These are phyloP conservation scores for Iguana delicatissima DNA, from an alignment of 2,797 vertebrate species.

Conservation along the genomic window DNA sequence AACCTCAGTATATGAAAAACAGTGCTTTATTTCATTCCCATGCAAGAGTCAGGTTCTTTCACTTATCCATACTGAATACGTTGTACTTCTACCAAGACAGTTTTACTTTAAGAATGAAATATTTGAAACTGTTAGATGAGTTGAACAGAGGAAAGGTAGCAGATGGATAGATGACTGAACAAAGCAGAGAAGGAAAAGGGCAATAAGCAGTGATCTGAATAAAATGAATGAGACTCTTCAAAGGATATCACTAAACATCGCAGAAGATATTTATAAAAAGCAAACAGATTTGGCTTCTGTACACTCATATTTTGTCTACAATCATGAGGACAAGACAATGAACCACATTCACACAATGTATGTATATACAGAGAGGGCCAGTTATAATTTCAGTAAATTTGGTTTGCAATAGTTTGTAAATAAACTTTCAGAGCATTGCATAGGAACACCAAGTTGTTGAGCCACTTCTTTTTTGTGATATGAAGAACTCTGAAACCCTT, in stretches of 20 bases:
- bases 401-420: background rate
- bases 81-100: background rate
- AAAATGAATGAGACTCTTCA: background rate
- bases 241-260: background rate
- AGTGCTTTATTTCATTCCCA: constrained; percentile 42
- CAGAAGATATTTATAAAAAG: background rate
- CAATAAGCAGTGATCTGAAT: background rate
- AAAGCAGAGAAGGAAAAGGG: background rate
- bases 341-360: background rate
- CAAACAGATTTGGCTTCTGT: background rate
- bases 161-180: background rate
- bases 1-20: constrained; percentile 30
- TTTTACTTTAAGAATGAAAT: background rate
- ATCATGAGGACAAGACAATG: background rate
- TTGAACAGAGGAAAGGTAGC: background rate
- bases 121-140: background rate
- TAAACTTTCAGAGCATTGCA: constrained; percentile 19
- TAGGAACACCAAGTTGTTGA: background rate
- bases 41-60: constrained; percentile 18
- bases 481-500: background rate
- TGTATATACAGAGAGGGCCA: background rate
- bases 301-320: background rate
- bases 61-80: background rate
- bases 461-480: background rate
- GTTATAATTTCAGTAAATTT: background rate